Evolutionary conservation across 1,140 invertebrate species (phyloP), one percentile per base, ranked within the genome.

Genomic region (Sipha flava): DNA sequence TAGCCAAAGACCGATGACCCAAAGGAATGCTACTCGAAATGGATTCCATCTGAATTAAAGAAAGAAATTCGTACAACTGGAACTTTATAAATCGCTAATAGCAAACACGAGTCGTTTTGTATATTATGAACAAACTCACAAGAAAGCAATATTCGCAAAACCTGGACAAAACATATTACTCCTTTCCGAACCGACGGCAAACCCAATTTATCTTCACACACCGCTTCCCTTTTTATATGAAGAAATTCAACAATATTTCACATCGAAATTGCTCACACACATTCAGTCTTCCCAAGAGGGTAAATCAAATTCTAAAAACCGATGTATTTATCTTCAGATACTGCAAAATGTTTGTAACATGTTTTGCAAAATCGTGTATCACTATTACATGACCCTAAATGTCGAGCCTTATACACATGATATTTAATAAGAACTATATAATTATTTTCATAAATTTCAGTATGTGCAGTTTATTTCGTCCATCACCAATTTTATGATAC

Each of bases 171-270:
- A 77, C 49, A 21, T 77, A 77, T 59, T 77, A 52, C 73, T 77
- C 49, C 73, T 77, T 57, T 77, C 49, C 10, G 6, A 21, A 10
- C 18, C 5, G 21, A 77, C 16, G 47, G 52, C 59, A 23, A 77
- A 37, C 21, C 34, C 52, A 37, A 77, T 77, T 77, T 77, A 52
- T 77, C 73, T 77, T 77, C 52, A 14, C 12, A 16, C 40, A n/a
- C 6, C 2, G 34, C 31, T 77, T 75, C 72, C 72, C 31, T 26
- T 75, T 75, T 75, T 75, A 52, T 52, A 75, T 49, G 18, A 54
- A 54, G 73, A 59, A 77, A 54, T 77, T 77, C 34, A 26, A 43
- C 73, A 57, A 77, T 77, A 77, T 77, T 77, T 77, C 52, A 57
- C 73, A 57, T 77, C 16, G 21, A 77, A 77, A 49, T 77, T 54